phyloP scores from a whole-genome alignment of 1,140 invertebrate genomes.

The Drosophila willistoni region DNA sequence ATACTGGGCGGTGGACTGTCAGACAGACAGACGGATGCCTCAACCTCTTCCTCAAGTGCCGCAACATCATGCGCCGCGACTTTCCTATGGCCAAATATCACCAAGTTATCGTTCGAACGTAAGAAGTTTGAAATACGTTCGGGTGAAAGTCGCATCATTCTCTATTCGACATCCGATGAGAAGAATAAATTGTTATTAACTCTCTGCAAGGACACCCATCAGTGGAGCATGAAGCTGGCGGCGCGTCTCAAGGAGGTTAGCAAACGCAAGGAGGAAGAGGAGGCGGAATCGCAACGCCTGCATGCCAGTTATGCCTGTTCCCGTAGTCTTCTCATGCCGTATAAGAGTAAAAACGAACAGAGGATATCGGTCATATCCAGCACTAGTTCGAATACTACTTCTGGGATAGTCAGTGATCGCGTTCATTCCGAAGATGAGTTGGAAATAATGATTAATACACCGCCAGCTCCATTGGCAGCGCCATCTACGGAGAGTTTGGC shows the following conservation, averaged over 20 bases:
- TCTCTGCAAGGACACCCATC: conserved; percentile 95
- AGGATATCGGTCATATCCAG: conserved; percentile 95
- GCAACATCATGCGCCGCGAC: conserved; percentile 84
- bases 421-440: conserved; percentile 96
- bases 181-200: conserved; percentile 95
- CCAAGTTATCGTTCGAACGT: conserved; percentile 96
- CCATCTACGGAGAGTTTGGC: conserved; percentile 90
- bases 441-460: conserved; percentile 92
- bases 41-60: conserved; percentile 38
- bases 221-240: conserved; percentile 96
- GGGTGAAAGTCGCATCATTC: conserved; percentile 93
- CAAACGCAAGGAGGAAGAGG: conserved; percentile 89
- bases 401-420: conserved; percentile 96
- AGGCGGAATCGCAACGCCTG: conserved; percentile 83
- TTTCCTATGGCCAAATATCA: conserved; percentile 96
- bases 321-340: conserved; percentile 86
- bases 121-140: conserved; percentile 98
- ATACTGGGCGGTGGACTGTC: conserved; percentile 86
- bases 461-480: conserved; percentile 85
- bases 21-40: conserved; percentile 10
- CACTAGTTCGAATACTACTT: conserved; percentile 96
- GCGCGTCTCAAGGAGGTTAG: conserved; percentile 90
- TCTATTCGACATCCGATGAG: conserved; percentile 95
- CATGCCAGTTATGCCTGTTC: conserved; percentile 88
- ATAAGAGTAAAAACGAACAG: conserved; percentile 89